Percentiles rank a stretch among this genome's conserved stretches.
These are phyloP conservation scores for Taurulus bubalis DNA, from an alignment of 2,113 vertebrate genomes.

Conservation along the genomic window DNA sequence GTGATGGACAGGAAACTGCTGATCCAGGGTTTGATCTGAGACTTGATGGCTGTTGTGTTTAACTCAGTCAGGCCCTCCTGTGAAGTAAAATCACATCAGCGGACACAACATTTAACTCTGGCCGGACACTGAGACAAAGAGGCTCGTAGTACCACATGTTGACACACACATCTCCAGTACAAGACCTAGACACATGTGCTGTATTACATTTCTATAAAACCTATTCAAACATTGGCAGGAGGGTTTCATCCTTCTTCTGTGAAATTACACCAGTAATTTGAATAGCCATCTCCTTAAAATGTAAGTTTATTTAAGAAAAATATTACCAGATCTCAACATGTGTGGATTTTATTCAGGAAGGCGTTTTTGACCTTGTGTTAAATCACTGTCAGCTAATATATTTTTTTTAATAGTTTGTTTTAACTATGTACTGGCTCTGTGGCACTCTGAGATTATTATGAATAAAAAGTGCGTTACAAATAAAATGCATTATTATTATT, in stretches of 20 bases:
- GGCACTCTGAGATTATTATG: too few species aligned
- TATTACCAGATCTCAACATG: background rate
- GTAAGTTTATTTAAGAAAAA: background rate
- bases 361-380: too few species aligned
- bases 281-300: background rate
- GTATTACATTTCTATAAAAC: background rate
- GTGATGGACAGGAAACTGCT: slow-evolving; percentile 95
- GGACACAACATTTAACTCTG: background rate
- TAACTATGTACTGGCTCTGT: too few species aligned
- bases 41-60: slow-evolving; percentile 94
- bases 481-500: too few species aligned
- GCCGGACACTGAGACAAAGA: background rate
- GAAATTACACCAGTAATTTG: background rate
- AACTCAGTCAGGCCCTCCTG: slow-evolving; percentile 95
- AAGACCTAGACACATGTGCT: background rate
- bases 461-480: too few species aligned
- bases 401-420: too few species aligned
- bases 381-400: too few species aligned
- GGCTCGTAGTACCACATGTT: background rate
- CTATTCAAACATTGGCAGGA: background rate
- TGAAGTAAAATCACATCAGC: slow-evolving; percentile 26
- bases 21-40: slow-evolving; percentile 98
- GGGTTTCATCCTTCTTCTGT: background rate
- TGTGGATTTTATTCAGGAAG: too few species aligned
- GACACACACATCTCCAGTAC: background rate